Conservation (phyloP, 2,797 vertebrate species). For the Alauda arvensis region DNA sequence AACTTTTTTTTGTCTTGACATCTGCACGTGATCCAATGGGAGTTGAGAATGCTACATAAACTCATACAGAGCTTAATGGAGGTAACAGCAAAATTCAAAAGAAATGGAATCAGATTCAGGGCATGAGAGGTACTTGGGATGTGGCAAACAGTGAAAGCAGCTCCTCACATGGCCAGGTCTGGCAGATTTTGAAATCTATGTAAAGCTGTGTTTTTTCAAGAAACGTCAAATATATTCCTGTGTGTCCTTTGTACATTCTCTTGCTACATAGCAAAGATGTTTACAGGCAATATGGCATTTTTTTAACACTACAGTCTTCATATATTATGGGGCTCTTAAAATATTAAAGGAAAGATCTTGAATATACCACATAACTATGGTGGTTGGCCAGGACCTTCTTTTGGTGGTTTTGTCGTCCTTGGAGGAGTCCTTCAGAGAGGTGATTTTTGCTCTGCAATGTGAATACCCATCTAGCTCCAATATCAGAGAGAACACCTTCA, state of each 20-base stretch:
- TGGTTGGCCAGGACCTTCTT: not conserved
- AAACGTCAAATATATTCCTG: not conserved
- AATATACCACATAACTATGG: not conserved
- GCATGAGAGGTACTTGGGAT: not conserved
- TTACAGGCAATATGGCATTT: fast-evolving
- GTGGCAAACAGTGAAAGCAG: not conserved
- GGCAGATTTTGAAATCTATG: not conserved
- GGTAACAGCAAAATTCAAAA: not conserved
- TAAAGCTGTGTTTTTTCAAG: not conserved
- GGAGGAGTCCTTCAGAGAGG: not conserved
- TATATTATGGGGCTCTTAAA: not conserved
- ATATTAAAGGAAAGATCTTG: not conserved
- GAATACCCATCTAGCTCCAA: not conserved
- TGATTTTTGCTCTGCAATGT: not conserved
- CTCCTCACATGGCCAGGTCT: not conserved
- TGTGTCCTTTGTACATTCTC: not conserved
- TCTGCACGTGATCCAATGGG: not conserved
- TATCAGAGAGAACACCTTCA: not conserved
- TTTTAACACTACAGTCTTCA: not conserved
- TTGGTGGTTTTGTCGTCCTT: not conserved
- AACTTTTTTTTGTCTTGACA: not conserved
- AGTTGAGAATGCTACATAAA: not conserved
- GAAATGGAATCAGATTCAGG: not conserved
- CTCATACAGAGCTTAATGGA: not conserved
- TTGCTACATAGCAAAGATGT: not conserved